These are phyloP conservation scores for Aelia acuminata DNA, from an alignment of 2,888 invertebrate species.

Conservation along the genomic window DNA sequence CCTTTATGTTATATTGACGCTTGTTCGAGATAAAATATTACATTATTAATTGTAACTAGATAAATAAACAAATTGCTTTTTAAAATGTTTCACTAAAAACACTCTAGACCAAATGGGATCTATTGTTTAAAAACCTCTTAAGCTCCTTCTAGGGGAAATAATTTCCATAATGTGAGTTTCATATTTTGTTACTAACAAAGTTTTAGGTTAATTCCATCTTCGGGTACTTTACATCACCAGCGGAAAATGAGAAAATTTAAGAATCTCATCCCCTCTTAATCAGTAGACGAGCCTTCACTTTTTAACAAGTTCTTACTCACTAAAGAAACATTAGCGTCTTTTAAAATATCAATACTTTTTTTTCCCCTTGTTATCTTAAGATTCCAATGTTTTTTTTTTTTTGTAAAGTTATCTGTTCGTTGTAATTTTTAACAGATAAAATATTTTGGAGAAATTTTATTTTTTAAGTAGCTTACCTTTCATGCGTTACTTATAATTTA, in stretches of 20 bases:
- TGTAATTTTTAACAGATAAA: too few relatives aligned
- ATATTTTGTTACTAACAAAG: neutral
- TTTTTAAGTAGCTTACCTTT: too few relatives aligned
- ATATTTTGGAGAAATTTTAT: too few relatives aligned
- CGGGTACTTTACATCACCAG: neutral
- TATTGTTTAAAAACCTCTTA: neutral
- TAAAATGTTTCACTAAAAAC: too few relatives aligned
- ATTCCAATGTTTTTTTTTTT: too few relatives aligned
- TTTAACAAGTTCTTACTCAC: neutral
- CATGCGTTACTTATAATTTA: too few relatives aligned
- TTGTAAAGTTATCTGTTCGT: too few relatives aligned
- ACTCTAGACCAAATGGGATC: neutral
- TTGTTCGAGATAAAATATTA: too few relatives aligned
- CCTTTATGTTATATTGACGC: too few relatives aligned
- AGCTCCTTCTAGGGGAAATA: neutral
- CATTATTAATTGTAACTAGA: too few relatives aligned
- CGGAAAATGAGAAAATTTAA: neutral
- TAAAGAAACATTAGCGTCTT: neutral
- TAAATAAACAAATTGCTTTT: too few relatives aligned
- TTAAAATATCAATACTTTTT: neutral
- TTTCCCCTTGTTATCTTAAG: neutral
- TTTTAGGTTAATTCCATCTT: neutral
- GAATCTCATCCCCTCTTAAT: neutral
- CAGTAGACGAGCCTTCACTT: neutral
- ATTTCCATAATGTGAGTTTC: conserved; percentile 26